Conservation (phyloP, 2,113 vertebrate genomes). For the Halcyon malimbica region DNA sequence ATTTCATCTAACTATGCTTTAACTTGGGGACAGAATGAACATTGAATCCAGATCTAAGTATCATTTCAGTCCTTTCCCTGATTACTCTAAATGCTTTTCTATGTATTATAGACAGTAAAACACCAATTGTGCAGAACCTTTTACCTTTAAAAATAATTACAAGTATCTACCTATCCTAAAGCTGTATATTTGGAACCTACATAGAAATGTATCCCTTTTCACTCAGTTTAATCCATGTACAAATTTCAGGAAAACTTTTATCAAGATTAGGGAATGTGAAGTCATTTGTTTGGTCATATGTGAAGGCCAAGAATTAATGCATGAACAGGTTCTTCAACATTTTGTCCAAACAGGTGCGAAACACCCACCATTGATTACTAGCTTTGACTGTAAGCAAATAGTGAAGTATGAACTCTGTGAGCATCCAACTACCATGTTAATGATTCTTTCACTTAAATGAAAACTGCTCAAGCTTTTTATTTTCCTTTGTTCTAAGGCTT, state of each 20-base stretch:
- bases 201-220: neutral
- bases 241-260: neutral
- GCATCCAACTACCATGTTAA: neutral
- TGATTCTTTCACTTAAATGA: neutral
- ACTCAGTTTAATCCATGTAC: neutral
- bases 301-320: neutral
- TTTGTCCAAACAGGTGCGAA: neutral
- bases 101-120: neutral
- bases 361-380: neutral
- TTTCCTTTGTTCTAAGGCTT: neutral
- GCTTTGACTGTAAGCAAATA: neutral
- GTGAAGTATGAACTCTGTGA: neutral
- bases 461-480: neutral
- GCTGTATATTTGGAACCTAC: neutral
- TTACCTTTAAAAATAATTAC: neutral
- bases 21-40: neutral
- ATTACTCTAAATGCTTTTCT: neutral
- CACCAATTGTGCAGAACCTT: neutral
- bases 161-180: neutral
- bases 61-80: neutral
- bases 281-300: neutral
- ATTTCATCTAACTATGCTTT: neutral
- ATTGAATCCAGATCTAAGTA: neutral
- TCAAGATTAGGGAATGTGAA: neutral
- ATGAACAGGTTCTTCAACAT: neutral